A percentile compares a stretch with the other conserved stretches of the same genome.
These are phyloP conservation scores for Lutraria rhynchaena DNA, from an alignment of 1,140 invertebrate genomes.

Conservation along the genomic window DNA sequence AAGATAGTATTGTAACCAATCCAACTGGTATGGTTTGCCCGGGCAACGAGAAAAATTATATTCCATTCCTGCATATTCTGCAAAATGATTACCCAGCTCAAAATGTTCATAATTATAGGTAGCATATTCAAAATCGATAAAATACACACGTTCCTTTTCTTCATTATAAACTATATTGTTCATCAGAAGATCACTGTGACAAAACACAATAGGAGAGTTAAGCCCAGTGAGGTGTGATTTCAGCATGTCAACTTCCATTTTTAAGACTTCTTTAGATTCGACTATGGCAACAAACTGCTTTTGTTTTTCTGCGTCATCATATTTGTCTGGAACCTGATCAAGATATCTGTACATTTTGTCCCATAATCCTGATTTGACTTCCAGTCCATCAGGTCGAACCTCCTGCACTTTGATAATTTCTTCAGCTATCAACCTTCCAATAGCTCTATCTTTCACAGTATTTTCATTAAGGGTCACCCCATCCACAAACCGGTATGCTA, in stretches of 20 bases:
- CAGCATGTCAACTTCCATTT: background rate
- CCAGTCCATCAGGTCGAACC: background rate
- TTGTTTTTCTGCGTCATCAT: background rate
- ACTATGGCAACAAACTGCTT: background rate
- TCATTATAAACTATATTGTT: conserved; percentile 1
- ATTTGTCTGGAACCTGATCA: background rate
- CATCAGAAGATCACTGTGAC: conserved; percentile 7
- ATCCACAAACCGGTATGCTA: background rate
- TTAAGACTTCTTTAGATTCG: background rate
- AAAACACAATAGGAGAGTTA: conserved; percentile 7
- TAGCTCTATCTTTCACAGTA: background rate
- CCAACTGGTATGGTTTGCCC: conserved; percentile 88
- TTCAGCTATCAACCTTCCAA: background rate
- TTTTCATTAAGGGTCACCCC: background rate
- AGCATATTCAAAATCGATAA: conserved; percentile 99
- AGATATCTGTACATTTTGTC: background rate
- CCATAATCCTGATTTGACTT: background rate
- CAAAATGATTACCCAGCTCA: conserved; percentile 99
- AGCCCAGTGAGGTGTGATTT: background rate
- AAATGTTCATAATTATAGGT: conserved; percentile 96
- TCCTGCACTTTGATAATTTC: background rate
- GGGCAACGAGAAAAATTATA: conserved; percentile 88
- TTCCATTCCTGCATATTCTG: conserved; percentile 95
- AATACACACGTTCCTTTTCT: conserved; percentile 86
- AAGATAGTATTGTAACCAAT: conserved; percentile 88